Conservation (phyloP, 2,888 invertebrate species). For the Parnassius orleans region DNA sequence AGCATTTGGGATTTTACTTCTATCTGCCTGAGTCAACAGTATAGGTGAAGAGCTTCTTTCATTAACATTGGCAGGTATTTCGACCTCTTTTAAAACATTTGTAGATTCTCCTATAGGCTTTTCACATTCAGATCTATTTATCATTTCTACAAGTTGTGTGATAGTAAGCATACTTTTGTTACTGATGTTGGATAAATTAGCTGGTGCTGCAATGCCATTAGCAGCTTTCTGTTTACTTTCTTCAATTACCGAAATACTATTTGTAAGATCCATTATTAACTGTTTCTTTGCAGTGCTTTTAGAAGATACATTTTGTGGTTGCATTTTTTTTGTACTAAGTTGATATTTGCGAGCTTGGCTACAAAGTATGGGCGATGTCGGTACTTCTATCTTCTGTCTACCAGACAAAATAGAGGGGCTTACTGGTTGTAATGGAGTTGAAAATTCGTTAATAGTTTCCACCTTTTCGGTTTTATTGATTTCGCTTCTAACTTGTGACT, state of each 20-base stretch:
- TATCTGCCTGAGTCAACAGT: constrained; percentile 60
- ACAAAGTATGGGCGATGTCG: constrained; percentile 62
- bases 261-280: constrained; percentile 39
- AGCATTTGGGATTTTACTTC: constrained; percentile 35
- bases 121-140: constrained; percentile 52
- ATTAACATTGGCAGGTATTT: constrained; percentile 25
- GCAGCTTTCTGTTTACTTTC: constrained; percentile 3
- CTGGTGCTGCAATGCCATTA: constrained; percentile 5
- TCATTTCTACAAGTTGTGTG: constrained; percentile 71
- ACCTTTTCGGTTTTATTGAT: constrained; percentile 16
- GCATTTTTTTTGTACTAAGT: constrained; percentile 45
- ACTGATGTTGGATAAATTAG: constrained; percentile 37
- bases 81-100: constrained; percentile 22
- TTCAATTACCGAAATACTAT: constrained; percentile 20
- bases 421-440: constrained; percentile 31
- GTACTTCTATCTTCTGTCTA: constrained; percentile 35
- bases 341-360: constrained; percentile 56
- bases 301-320: constrained; percentile 41
- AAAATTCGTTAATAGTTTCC: constrained; percentile 14
- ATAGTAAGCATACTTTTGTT: constrained; percentile 69
- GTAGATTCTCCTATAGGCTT: constrained; percentile 28
- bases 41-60: constrained; percentile 63
- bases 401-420: constrained; percentile 71
- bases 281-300: constrained; percentile 44
- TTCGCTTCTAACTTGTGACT: constrained; percentile 27